Evolutionary conservation across 2,113 vertebrate species (phyloP).

Genomic region (Beaufortia kweichowensis): DNA sequence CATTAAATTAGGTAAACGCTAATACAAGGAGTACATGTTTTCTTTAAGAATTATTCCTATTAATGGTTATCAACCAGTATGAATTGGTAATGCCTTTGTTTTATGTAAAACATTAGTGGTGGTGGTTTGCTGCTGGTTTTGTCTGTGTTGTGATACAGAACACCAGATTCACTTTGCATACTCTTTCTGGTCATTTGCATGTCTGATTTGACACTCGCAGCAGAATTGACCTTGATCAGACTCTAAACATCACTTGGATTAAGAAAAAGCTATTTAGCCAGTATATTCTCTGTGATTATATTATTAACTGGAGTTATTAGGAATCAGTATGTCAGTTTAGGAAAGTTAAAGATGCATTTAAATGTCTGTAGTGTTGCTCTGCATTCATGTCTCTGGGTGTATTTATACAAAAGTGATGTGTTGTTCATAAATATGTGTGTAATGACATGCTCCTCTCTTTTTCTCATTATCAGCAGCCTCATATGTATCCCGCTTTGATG

Average conservation of each 20-base stretch:
- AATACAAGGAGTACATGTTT: too few species aligned
- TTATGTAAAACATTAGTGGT: conserved; percentile 40
- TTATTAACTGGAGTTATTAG: not conserved
- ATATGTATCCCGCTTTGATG: conserved; percentile 71
- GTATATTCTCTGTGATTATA: not conserved
- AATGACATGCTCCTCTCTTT: conserved; percentile 24
- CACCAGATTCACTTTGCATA: conserved; percentile 53
- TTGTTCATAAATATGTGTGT: conserved; percentile 9
- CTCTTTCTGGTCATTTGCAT: conserved; percentile 52
- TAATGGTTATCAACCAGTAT: not conserved
- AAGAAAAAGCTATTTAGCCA: not conserved
- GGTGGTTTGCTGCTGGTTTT: conserved; percentile 43
- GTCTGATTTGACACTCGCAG: conserved; percentile 49
- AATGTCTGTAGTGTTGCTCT: conserved; percentile 8
- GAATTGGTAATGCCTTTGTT: not conserved
- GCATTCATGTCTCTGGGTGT: conserved; percentile 8
- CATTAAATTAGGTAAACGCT: too few species aligned
- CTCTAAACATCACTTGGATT: not conserved
- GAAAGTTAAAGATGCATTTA: conserved; percentile 9
- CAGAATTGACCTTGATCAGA: conserved; percentile 30
- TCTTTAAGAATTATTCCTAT: not conserved
- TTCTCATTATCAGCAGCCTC: conserved; percentile 63
- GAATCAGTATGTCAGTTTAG: not conserved
- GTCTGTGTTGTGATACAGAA: conserved; percentile 46
- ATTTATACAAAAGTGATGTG: conserved; percentile 23